Conservation (phyloP, 1,140 invertebrate species). For the Drosophila tsacasi region DNA sequence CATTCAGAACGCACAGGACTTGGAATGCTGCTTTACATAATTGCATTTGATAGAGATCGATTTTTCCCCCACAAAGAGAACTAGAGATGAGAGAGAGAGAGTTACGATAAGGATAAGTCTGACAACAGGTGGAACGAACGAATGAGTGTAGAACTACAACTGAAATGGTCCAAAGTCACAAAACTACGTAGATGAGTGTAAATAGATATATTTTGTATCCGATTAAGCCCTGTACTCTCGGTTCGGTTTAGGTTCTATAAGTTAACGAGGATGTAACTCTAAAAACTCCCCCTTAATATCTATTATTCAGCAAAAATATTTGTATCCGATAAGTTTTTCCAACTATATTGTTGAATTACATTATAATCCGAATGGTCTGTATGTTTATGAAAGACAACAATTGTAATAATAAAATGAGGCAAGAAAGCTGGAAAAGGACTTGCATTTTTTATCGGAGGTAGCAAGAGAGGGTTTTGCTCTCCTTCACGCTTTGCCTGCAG, state of each 20-base stretch:
- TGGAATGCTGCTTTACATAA: conserved; percentile 71
- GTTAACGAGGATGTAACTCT: conserved; percentile 33
- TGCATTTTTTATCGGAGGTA: neutral
- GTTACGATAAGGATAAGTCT: conserved; percentile 66
- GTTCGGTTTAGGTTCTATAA: conserved; percentile 27
- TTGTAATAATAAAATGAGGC: conserved; percentile 68
- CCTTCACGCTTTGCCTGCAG: too few species aligned
- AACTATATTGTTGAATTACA: conserved; percentile 57
- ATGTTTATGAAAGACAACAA: conserved; percentile 50
- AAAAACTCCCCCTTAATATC: conserved; percentile 24
- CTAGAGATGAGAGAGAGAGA: conserved; percentile 21
- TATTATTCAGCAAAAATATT: conserved; percentile 32
- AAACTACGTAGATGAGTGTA: conserved; percentile 58
- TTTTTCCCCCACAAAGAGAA: conserved; percentile 51
- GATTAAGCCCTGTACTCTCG: conserved; percentile 22
- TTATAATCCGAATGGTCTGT: conserved; percentile 54
- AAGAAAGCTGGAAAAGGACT: conserved; percentile 26
- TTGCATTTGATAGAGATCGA: conserved; percentile 76
- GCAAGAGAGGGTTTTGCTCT: neutral
- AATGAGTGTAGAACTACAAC: conserved; percentile 53
- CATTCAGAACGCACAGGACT: conserved; percentile 73
- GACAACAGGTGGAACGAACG: conserved; percentile 44
- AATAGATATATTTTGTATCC: conserved; percentile 48
- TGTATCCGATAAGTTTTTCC: conserved; percentile 44
- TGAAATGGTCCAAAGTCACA: conserved; percentile 75